Percentiles rank a stretch among this genome's conserved stretches.
phyloP scores from a whole-genome alignment of 2,797 vertebrate genomes.

The Lacerta bilineata region DNA sequence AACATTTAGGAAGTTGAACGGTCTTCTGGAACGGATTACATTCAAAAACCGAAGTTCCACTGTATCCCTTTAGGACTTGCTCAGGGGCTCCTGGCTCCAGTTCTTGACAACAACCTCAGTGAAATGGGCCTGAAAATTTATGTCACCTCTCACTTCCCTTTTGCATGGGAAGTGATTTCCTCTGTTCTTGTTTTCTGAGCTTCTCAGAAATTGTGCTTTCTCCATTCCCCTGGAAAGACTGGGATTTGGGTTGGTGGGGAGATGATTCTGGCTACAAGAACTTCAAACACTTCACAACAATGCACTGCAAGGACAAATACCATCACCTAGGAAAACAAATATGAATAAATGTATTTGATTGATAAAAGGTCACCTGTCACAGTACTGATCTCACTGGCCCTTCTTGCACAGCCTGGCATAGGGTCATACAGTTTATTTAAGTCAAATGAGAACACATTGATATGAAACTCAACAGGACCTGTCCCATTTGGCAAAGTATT shows the following conservation, averaged over 20 bases:
- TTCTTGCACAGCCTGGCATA: background rate
- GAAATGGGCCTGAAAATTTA: background rate
- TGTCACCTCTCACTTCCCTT: background rate
- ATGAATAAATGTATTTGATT: background rate
- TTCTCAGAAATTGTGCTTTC: background rate
- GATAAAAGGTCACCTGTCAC: slow-evolving; percentile 7
- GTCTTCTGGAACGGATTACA: too few relatives aligned
- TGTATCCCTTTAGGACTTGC: background rate
- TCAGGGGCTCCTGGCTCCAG: background rate
- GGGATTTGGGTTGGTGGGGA: too few relatives aligned
- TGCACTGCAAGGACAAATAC: background rate
- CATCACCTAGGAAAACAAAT: background rate
- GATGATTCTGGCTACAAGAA: background rate
- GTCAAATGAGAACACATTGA: slow-evolving; percentile 6
- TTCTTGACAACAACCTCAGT: background rate
- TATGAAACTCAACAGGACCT: slow-evolving; percentile 7
- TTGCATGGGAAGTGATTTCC: too few relatives aligned
- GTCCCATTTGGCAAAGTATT: slow-evolving; percentile 17
- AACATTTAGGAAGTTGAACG: too few relatives aligned
- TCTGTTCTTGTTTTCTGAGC: too few relatives aligned
- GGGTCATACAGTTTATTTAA: background rate
- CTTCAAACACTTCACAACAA: background rate
- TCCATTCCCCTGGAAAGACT: background rate
- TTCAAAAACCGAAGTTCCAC: too few relatives aligned
- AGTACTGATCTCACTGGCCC: background rate